phyloP scores from a whole-genome alignment of 2,888 invertebrate species.

The Pollenia griseotomentosa region DNA sequence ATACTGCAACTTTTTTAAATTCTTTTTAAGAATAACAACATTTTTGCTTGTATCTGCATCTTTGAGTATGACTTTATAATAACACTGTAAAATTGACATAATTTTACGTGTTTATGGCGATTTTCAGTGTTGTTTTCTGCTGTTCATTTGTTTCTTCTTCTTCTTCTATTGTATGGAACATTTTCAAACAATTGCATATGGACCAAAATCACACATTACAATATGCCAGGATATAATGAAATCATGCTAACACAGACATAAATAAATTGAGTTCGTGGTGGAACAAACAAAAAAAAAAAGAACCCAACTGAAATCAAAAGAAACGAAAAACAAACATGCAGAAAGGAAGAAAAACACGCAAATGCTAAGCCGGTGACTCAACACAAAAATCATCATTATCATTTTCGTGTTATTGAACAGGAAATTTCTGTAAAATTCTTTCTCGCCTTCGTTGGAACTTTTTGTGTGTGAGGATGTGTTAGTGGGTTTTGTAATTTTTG shows the following conservation, averaged over 20 bases:
- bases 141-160: background rate
- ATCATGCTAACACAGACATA: constrained; percentile 12
- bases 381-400: constrained; percentile 67
- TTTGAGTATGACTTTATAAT: constrained; percentile 2
- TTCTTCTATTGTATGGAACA: background rate
- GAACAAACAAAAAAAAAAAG: constrained; percentile 23
- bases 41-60: background rate
- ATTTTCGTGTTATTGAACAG: constrained; percentile 73
- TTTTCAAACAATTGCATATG: constrained; percentile 30
- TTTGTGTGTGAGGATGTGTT: background rate
- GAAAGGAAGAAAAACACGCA: constrained; percentile 53
- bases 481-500: background rate
- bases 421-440: constrained; percentile 70
- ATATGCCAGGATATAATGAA: constrained; percentile 54
- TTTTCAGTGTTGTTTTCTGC: background rate
- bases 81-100: constrained; percentile 3
- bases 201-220: constrained; percentile 59
- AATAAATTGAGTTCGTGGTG: constrained; percentile 32
- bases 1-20: background rate
- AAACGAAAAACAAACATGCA: constrained; percentile 26
- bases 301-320: background rate
- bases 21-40: background rate
- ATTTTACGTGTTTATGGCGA: constrained; percentile 42
- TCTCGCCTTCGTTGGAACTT: constrained; percentile 5
- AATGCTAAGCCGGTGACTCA: constrained; percentile 77